Percentiles rank a stretch among this genome's conserved stretches.
These are phyloP conservation scores for Corythaeola cristata DNA, from an alignment of 2,113 vertebrate species.

Conservation along the genomic window DNA sequence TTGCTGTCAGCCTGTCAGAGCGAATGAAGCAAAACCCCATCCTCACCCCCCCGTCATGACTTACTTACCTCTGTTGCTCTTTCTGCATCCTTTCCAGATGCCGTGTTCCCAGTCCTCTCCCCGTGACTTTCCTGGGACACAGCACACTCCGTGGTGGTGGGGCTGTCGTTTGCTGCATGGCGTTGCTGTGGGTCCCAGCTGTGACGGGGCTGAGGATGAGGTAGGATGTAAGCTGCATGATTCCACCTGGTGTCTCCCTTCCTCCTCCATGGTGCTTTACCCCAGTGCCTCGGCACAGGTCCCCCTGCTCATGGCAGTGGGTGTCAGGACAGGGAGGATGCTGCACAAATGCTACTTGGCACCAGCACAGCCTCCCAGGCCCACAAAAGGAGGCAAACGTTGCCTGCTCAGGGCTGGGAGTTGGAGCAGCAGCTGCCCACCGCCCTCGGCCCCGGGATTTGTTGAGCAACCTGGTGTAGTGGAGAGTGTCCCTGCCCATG, in stretches of 20 bases:
- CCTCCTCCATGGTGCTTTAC: not conserved
- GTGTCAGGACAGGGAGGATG: not conserved
- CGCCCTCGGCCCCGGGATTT: not conserved
- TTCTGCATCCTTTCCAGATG: not conserved
- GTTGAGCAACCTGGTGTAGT: no score
- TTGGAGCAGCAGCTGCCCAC: not conserved
- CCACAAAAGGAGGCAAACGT: not conserved
- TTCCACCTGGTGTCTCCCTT: not conserved
- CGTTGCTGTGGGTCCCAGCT: not conserved
- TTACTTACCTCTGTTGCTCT: not conserved
- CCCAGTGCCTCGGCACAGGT: rapidly evolving
- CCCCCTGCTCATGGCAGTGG: rapidly evolving
- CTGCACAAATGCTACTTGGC: not conserved
- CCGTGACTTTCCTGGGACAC: not conserved
- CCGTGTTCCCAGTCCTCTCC: not conserved
- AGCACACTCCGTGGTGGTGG: rapidly evolving
- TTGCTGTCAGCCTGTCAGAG: not conserved
- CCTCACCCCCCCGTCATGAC: not conserved
- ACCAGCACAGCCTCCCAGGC: not conserved
- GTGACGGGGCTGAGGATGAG: rapidly evolving
- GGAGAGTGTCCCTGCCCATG: no score
- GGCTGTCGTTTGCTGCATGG: rapidly evolving
- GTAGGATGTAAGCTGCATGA: not conserved
- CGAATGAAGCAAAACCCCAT: not conserved
- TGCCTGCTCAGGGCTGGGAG: not conserved